These are phyloP conservation scores for Betta splendens DNA, from an alignment of 2,797 vertebrate species.

Conservation along the genomic window DNA sequence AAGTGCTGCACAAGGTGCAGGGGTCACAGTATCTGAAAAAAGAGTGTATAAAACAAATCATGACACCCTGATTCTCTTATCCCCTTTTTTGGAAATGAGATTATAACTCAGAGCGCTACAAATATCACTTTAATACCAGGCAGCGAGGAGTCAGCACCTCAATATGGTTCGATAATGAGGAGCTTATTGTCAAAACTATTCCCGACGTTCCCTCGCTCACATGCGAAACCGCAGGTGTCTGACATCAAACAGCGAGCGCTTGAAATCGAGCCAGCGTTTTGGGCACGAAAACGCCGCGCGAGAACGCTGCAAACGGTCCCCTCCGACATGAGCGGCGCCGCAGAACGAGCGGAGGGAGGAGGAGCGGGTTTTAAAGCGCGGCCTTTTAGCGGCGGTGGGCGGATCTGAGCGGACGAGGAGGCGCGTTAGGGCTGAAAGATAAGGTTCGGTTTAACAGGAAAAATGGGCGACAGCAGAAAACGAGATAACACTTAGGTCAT, in stretches of 20 bases:
- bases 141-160: slow-evolving; percentile 1
- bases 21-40: no score
- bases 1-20: no score
- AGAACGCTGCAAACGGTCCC: slow-evolving; percentile 23
- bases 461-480: no score
- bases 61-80: no score
- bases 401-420: slow-evolving; percentile 37
- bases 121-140: background rate
- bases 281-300: slow-evolving; percentile 16
- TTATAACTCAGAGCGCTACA: background rate
- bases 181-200: slow-evolving; percentile 28
- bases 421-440: no score
- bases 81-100: no score
- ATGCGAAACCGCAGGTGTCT: slow-evolving; percentile 30
- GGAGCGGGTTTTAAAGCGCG: slow-evolving; percentile 25
- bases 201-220: slow-evolving; percentile 21
- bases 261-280: slow-evolving; percentile 43
- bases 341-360: slow-evolving; percentile 23
- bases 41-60: no score
- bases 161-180: slow-evolving; percentile 2
- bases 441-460: no score
- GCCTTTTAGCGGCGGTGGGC: no score
- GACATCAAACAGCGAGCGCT: slow-evolving; percentile 47
- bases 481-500: no score
- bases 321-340: slow-evolving; percentile 15